These are phyloP conservation scores for Pangasianodon gigas DNA, from an alignment of 2,113 vertebrate genomes.

Conservation along the genomic window DNA sequence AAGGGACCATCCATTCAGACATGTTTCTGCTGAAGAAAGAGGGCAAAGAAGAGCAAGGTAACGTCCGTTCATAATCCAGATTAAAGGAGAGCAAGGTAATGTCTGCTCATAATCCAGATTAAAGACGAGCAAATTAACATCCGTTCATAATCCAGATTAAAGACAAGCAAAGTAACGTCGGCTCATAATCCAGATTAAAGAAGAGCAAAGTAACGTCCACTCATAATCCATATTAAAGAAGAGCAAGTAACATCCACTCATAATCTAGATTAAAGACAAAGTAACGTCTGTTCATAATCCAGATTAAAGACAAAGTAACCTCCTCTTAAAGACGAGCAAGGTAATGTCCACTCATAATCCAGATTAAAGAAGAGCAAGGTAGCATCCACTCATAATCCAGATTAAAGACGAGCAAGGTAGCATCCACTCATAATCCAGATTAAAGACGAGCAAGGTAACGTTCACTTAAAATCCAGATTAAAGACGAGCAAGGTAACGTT, in stretches of 20 bases:
- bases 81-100: conserved; percentile 76
- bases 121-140: conserved; percentile 75
- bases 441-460: conserved; percentile 70
- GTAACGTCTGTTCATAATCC: background rate
- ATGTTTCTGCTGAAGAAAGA: conserved; percentile 88
- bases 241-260: background rate
- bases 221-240: background rate
- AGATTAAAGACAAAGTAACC: background rate
- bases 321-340: background rate
- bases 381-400: too few relatives aligned
- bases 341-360: too few relatives aligned
- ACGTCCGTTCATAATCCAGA: background rate
- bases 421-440: background rate
- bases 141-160: conserved; percentile 32
- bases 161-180: conserved; percentile 74
- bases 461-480: conserved; percentile 12
- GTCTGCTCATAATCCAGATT: background rate
- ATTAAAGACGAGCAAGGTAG: background rate
- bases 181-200: background rate
- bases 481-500: conserved; percentile 77
- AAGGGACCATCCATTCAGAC: conserved; percentile 88
- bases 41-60: conserved; percentile 79
- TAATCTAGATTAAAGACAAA: background rate
- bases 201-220: fast-evolving
- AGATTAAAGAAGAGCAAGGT: too few relatives aligned